Conservation (phyloP, 2,113 vertebrate species). For the Ictalurus furcatus region DNA sequence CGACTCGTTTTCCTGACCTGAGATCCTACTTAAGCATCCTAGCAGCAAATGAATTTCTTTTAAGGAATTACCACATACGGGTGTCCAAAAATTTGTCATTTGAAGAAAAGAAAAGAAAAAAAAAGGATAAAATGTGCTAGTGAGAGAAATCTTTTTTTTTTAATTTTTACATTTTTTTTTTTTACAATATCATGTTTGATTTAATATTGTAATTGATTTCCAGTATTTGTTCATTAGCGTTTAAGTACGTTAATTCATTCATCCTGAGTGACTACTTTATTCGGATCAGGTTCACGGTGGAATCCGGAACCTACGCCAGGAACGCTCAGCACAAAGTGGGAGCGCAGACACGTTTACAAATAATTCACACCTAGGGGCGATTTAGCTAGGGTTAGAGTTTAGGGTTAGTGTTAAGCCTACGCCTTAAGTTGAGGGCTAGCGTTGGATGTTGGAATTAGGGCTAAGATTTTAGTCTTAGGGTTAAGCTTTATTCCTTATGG, state of each 20-base stretch:
- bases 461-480: no score
- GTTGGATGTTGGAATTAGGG: no score
- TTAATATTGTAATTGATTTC: not conserved
- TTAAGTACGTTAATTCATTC: not conserved
- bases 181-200: not conserved
- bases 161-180: not conserved
- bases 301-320: not conserved
- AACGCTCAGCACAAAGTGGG: not conserved
- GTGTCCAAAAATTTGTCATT: not conserved
- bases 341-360: not conserved
- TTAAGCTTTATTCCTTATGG: no score
- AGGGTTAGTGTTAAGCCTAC: no score
- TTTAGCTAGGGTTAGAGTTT: not conserved
- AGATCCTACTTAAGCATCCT: conserved; percentile 24
- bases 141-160: no score
- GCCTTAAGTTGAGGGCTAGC: no score
- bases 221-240: not conserved
- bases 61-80: not conserved
- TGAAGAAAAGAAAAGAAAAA: not conserved
- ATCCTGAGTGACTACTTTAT: not conserved
- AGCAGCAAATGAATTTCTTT: conserved; percentile 1
- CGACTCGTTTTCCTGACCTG: conserved; percentile 64
- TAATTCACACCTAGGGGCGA: not conserved
- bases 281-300: not conserved
- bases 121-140: not conserved